phyloP scores from a whole-genome alignment of 2,888 invertebrate genomes.

The Crocallis elinguaria region DNA sequence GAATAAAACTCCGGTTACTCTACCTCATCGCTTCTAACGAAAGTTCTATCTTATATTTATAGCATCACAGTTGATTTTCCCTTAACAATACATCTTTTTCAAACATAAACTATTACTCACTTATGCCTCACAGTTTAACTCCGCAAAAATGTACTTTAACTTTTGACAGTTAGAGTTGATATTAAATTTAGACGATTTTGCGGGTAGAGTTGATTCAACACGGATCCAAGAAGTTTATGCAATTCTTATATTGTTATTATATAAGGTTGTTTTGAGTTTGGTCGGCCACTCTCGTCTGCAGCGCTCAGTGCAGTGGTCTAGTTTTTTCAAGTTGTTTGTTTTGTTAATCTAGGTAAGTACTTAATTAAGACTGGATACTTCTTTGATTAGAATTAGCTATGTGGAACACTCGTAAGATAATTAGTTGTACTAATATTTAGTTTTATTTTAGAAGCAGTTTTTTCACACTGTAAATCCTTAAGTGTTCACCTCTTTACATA shows the following conservation, averaged over 20 bases:
- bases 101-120: conserved; percentile 37
- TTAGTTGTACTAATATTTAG: too few species aligned
- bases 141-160: conserved; percentile 36
- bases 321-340: conserved; percentile 40
- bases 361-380: not conserved
- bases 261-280: conserved; percentile 72
- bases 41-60: conserved; percentile 45
- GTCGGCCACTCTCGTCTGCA: conserved; percentile 67
- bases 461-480: too few species aligned
- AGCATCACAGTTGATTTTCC: conserved; percentile 38
- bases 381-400: not conserved
- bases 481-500: too few species aligned
- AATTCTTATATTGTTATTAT: conserved; percentile 83
- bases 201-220: conserved; percentile 53
- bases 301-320: conserved; percentile 69
- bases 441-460: too few species aligned
- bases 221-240: conserved; percentile 76
- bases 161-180: conserved; percentile 23
- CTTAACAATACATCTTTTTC: conserved; percentile 26
- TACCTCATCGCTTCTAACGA: conserved; percentile 17
- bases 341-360: conserved; percentile 54
- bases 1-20: conserved; percentile 62
- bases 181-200: conserved; percentile 23
- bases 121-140: conserved; percentile 33
- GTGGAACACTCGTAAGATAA: not conserved